phyloP scores from a whole-genome alignment of 1,140 invertebrate genomes.

The Maconellicoccus hirsutus region DNA sequence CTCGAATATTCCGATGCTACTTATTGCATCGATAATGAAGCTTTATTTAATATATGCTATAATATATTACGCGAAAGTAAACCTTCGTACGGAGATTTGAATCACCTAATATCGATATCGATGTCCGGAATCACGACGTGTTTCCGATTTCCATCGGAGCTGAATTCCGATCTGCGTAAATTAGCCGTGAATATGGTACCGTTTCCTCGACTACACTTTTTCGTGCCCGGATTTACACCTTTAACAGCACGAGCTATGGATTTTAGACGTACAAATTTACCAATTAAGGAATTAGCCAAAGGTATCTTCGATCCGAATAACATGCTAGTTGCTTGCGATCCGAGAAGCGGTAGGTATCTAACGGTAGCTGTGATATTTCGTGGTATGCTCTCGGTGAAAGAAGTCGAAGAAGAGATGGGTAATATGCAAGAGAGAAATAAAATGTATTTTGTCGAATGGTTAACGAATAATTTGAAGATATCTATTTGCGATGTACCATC shows the following conservation, averaged over 20 bases:
- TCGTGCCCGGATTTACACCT: slow-evolving; percentile 59
- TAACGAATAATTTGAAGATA: slow-evolving; percentile 54
- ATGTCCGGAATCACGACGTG: slow-evolving; percentile 50
- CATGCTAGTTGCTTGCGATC: slow-evolving; percentile 75
- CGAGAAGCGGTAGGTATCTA: slow-evolving; percentile 34
- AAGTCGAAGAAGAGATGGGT: slow-evolving; percentile 42
- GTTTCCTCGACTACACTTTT: slow-evolving; percentile 55
- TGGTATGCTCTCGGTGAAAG: slow-evolving; percentile 49
- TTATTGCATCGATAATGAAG: slow-evolving; percentile 62
- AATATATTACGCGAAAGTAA: slow-evolving; percentile 48
- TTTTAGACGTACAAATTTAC: slow-evolving; percentile 62
- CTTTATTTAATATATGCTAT: slow-evolving; percentile 57
- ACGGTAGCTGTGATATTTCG: slow-evolving; percentile 39
- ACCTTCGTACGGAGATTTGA: slow-evolving; percentile 44
- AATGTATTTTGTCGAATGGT: slow-evolving; percentile 45
- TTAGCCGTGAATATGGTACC: slow-evolving; percentile 96
- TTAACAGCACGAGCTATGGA: slow-evolving; percentile 52
- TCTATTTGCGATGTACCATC: slow-evolving; percentile 49
- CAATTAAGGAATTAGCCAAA: slow-evolving; percentile 52
- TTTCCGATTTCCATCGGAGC: slow-evolving; percentile 49
- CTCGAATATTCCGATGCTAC: slow-evolving; percentile 56
- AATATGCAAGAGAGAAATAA: slow-evolving; percentile 35
- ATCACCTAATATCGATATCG: slow-evolving; percentile 43
- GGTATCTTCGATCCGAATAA: slow-evolving; percentile 38
- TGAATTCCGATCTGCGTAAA: slow-evolving; percentile 85